Base-by-base conservation (phyloP, 1,140 invertebrate species). In the Drosophila parabipectinata region DNA sequence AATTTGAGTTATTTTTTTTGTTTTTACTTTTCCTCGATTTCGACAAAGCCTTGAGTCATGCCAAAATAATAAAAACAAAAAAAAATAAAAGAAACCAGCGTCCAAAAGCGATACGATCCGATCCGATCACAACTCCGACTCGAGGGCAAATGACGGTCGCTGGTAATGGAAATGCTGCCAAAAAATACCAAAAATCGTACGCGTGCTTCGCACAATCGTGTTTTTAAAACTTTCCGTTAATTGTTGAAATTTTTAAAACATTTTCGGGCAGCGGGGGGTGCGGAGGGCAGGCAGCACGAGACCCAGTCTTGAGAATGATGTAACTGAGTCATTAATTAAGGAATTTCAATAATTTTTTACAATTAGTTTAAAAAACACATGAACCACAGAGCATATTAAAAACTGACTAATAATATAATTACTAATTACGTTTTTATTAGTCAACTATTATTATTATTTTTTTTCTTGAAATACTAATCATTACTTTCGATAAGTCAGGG, bases 101-200 rank as follows among this genome's bases (percentile, higher is more conserved):
- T 18, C 41, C 59, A 66, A 41, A 39, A n/a, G n/a, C 39, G 39
- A 41, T 30, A 18, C 61, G 32, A 57, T 56, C 56, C 41, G 41
- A 59, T 32, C 24, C 37, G 39, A 75, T 67, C 47, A 30, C 8
- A 58, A 58, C 21, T 62, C 41, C 18, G 32, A 58, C 34, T 69
- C 77, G 74, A 85, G 77, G 81, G 55, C 69, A 87, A 78, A 68
- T 85, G 82, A 85, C 61, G 77, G 66, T 72, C 76, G 56, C 48
- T 67, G 34, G 34, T 1, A 28, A 28, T 66, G 59, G 59, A 63
- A 67, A 67, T 63, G 45, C 26, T 51, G 52, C 62, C 21, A 50
- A 41, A 44, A 37, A 58, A 76, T 34, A 53, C 18, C n/a, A 44
- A 44, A 44, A 44, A 18, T 15, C 37, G 24, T 18, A 56, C 47